Evolutionary conservation across 2,888 invertebrate genomes (phyloP), one percentile per base, ranked within the genome.

Genomic region (Volucella inanis): DNA sequence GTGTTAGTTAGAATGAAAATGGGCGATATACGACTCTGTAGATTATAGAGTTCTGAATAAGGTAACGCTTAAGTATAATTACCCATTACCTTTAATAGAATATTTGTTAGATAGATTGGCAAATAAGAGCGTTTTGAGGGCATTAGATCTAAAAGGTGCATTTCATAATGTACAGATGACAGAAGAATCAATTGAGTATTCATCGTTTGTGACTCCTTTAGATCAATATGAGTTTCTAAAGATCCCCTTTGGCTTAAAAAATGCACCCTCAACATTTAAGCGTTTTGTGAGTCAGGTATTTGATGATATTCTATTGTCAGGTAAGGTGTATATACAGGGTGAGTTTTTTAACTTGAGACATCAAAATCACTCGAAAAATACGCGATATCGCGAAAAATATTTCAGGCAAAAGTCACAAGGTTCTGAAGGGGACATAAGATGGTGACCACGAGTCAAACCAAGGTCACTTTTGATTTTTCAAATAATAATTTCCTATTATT

Each of bases 231-330:
- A 87, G 45, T 84, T 70, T 47, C 43, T 77, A 1, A 71, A 50
- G 64, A 83, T 87, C 87, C 88, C 87, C 10, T 87, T 87, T 57
- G 86, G 79, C 8, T 45, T 87, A 9, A 80, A 74, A 39, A 87
- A 87, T 47, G 80, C 84, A 41, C 83, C 88, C 1, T 87, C 87
- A 43, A 64, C 87, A 10, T 88, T 88, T 75, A 87, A 88, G 62
- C 85, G 85, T 62, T 62, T 82, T 62, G 80, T 88, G 52, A 77
- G 81, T 49, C 57, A 80, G 41, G 87, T 88, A 41, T 88, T 89
- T 75, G 52, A 52, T 9, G 74, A 87, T 62, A 64, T 87, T 11
- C 75, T 89, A 43, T 45, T 39, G 45, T 43, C 18, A 61, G 61
- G 61, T 11, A 15, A 18, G 18, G 52, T 52, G 10, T n/a, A 31